Evolutionary conservation across 2,797 vertebrate species (phyloP), one percentile per base, ranked within the genome.

Genomic region (Brachyalestes nurse): DNA sequence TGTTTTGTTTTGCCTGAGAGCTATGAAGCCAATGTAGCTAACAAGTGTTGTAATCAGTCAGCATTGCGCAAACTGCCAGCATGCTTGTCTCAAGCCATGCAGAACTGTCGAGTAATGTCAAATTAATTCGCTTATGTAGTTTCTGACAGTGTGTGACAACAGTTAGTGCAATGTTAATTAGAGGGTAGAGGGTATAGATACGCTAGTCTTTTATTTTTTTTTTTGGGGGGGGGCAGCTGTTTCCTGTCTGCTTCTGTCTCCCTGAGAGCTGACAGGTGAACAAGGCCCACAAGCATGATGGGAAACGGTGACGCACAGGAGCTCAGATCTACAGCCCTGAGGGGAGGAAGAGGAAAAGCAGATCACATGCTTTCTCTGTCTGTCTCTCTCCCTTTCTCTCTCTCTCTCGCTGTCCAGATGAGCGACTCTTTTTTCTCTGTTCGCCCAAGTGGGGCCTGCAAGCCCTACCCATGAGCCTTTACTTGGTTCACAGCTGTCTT

Each of bases 401-500:
- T 57, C 28, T 67, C 62, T 51, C 40, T 77, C n/a, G n/a, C 40
- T 58, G 42, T 74, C 19, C 38, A 9, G 40, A 60, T 23, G 66
- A 57, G 55, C n/a, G 51, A 38, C 25, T 16, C 61, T 58, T 81
- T 70, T 61, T 70, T 47, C 14, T 73, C 16, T 28, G 17, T 28
- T 70, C 53, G 25, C 13, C 45, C 23, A 51, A 71, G 47, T 72
- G 53, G 71, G 61, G 53, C 53, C 38, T 70, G 19, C n/a, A 55
- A 34, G 25, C 49, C 34, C 19, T 71, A 79, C 64, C 77, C 72
- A 28, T 58, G 45, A 62, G 67, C 49, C 74, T 72, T 75, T 74
- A 38, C 65, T 74, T 3, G 47, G 72, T 72, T 75, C 64, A 75
- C 71, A 85, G 75, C 82, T 83, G 79, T 75, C 53, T 85, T 19